Percentiles rank a stretch among this genome's conserved stretches.
Conservation (phyloP, 2,888 invertebrate species). For the Tiphia femorata region DNA sequence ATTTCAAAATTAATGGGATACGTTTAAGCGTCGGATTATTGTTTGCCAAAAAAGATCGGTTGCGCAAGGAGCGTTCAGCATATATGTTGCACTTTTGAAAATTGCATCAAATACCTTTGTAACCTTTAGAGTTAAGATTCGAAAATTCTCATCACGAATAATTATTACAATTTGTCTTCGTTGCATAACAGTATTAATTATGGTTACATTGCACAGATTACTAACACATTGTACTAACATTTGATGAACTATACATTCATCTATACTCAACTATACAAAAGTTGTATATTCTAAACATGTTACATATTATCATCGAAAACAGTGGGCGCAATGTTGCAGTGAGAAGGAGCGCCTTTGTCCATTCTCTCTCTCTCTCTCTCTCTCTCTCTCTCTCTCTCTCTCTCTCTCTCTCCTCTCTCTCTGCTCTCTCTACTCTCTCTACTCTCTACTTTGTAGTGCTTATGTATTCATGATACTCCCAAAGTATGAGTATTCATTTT, state of each 20-base stretch:
- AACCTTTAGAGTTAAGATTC: conserved; percentile 9
- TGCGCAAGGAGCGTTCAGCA: conserved; percentile 32
- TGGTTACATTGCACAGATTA: not conserved
- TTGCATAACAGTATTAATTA: not conserved
- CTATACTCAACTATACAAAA: not conserved
- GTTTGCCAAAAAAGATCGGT: conserved; percentile 15
- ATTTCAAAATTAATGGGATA: too few relatives aligned
- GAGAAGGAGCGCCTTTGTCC: conserved; percentile 47
- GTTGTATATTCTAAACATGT: conserved; percentile 1
- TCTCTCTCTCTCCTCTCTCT: too few relatives aligned
- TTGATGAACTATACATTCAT: not conserved
- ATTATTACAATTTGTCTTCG: too few relatives aligned
- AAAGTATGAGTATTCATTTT: conserved; percentile 13
- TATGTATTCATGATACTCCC: conserved; percentile 16
- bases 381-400: too few relatives aligned
- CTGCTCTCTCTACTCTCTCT: too few relatives aligned
- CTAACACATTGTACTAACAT: conserved; percentile 1
- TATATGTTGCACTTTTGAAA: conserved; percentile 18
- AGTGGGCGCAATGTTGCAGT: conserved; percentile 34
- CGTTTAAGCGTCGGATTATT: too few relatives aligned
- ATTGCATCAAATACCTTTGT: conserved; percentile 2
- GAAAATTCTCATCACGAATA: not conserved
- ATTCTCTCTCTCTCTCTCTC: too few relatives aligned
- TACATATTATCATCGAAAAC: conserved; percentile 4
- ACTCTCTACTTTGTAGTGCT: conserved; percentile 11